Evolutionary conservation across 2,797 vertebrate species (phyloP), one percentile per base, ranked within the genome.

Genomic region (Bufotes viridis): DNA sequence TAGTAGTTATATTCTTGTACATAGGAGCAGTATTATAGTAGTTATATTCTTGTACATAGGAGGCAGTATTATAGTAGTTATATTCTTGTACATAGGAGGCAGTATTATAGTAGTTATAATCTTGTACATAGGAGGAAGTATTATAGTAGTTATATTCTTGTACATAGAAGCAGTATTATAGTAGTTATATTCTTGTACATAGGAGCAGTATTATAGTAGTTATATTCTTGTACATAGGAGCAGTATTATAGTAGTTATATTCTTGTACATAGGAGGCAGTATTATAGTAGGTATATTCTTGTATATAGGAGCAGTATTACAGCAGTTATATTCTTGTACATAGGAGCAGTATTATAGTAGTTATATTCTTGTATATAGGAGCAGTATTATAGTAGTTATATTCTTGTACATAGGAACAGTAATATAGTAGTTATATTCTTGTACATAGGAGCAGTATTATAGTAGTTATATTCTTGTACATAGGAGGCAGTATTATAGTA

Each of bases 361-460:
- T 26, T 67, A 67, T 67, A 67, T 67, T 67, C 65, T 12, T 67
- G n/a, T 67, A 67, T 1, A 24, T 67, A 67, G 65, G 65, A 6
- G 65, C 65, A 67, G 65, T 67, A 67, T 67, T 67, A 67, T 67
- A 24, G 65, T 67, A 67, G 65, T 67, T 67, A 24, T 67, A 67
- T 67, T 67, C 65, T 14, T 67, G 65, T 67, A 67, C 22, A 67
- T 67, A 67, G 65, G 65, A 14, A 12, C 10, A 67, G 65, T 24
- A 67, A 26, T 67, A 67, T 67, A 67, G 65, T 67, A 67, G 65
- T 67, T 67, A 67, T 67, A 67, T 67, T 26, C 65, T 26, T 67
- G 24, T 67, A 67, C 8, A 67, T 67, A 67, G 65, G 65, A 14
- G n/a, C 24, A 67, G 65, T 67, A 26, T 24, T 67, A 67, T 67